Percentiles rank a stretch among this genome's conserved stretches.
Conservation (phyloP, 53 echinoderm and acorn worm genomes). For the Antedon mediterranea region DNA sequence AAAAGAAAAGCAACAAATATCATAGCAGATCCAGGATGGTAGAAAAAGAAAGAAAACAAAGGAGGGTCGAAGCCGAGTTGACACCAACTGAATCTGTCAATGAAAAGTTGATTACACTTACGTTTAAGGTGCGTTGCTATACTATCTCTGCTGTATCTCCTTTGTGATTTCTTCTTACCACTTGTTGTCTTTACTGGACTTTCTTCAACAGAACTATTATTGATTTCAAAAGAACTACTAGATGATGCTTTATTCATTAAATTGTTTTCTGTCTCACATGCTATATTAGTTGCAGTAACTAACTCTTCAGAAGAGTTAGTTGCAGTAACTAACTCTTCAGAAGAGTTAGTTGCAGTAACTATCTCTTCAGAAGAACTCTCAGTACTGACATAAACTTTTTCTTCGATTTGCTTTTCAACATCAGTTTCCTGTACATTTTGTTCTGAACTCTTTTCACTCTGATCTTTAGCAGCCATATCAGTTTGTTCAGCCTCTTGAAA, state of each 20-base stretch:
- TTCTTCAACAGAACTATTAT: not conserved
- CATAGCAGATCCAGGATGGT: no score
- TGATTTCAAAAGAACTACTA: not conserved
- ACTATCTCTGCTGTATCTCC: constrained; percentile 23
- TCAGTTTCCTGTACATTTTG: not conserved
- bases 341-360: not conserved
- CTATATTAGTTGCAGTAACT: not conserved
- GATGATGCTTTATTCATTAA: not conserved
- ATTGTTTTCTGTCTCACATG: not conserved
- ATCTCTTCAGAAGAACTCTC: not conserved
- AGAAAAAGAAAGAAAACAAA: no score
- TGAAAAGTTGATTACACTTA: constrained; percentile 6
- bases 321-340: not conserved
- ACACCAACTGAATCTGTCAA: no score
- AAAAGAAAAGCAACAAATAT: no score
- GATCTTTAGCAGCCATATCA: no score
- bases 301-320: not conserved
- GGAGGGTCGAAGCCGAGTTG: no score
- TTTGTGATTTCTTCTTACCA: constrained; percentile 1
- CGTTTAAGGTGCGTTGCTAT: constrained; percentile 42
- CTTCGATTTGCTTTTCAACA: not conserved
- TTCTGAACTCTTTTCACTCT: no score
- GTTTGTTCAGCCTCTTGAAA: not conserved
- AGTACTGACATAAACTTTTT: not conserved
- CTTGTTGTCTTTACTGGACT: not conserved